These are phyloP conservation scores for Xenopus borealis DNA, from an alignment of 2,113 vertebrate genomes.

Conservation along the genomic window DNA sequence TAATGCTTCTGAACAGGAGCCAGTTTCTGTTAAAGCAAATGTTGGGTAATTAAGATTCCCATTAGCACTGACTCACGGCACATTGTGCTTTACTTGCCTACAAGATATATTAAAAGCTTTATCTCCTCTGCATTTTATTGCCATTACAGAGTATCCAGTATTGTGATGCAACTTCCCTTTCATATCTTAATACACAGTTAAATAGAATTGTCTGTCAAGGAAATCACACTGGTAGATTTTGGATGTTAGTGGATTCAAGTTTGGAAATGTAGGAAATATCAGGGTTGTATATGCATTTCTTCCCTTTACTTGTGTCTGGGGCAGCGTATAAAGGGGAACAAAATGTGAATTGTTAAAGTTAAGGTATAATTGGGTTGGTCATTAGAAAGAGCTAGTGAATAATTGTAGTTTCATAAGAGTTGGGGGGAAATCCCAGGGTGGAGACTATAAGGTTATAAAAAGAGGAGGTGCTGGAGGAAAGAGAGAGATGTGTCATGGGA, in stretches of 20 bases:
- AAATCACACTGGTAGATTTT: background rate
- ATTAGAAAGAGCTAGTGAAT: too few species aligned
- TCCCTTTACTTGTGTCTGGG: too few species aligned
- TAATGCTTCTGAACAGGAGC: conserved; percentile 30
- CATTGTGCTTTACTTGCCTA: conserved; percentile 22
- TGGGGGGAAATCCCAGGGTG: too few species aligned
- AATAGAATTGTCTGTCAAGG: background rate
- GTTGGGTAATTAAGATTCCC: conserved; percentile 45
- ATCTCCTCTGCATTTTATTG: conserved; percentile 24
- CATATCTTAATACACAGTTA: background rate
- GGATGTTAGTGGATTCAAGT: background rate
- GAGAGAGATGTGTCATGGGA: too few species aligned
- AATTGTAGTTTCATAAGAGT: too few species aligned
- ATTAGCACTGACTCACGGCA: conserved; percentile 36
- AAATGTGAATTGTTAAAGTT: too few species aligned
- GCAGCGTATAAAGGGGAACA: too few species aligned
- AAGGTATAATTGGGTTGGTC: too few species aligned
- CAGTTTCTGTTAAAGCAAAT: conserved; percentile 41
- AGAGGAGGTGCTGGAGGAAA: too few species aligned
- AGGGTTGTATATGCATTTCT: too few species aligned
- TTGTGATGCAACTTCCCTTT: background rate
- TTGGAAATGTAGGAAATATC: background rate
- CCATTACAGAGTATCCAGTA: background rate
- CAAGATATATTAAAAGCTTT: conserved; percentile 35
- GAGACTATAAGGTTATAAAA: too few species aligned